Percentiles rank a stretch among this genome's conserved stretches.
These are phyloP conservation scores for Oreonectes daqikongensis DNA, from an alignment of 2,797 vertebrate species.

Conservation along the genomic window DNA sequence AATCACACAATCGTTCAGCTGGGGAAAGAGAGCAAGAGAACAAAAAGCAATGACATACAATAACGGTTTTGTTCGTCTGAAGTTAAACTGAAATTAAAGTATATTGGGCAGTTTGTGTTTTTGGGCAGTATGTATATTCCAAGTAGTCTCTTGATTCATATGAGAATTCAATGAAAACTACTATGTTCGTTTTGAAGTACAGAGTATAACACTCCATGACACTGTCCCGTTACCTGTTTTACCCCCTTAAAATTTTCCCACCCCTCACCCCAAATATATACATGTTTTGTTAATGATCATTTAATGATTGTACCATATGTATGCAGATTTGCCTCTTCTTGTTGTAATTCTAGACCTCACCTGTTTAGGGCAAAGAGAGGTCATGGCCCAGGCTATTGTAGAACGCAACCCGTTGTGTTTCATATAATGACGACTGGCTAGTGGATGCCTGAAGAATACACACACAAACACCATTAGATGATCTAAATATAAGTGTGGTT, in stretches of 20 bases:
- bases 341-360: slow-evolving; percentile 64
- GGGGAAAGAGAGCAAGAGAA: slow-evolving; percentile 1
- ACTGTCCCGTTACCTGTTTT: too few species aligned
- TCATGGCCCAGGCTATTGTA: slow-evolving; percentile 90
- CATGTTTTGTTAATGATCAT: neutral
- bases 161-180: too few species aligned
- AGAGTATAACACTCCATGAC: too few species aligned
- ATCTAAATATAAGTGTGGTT: neutral
- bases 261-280: neutral
- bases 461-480: slow-evolving; percentile 22
- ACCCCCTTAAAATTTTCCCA: neutral
- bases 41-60: neutral
- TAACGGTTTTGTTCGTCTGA: neutral
- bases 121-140: neutral
- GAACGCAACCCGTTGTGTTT: slow-evolving; percentile 85
- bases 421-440: slow-evolving; percentile 87
- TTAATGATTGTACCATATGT: neutral
- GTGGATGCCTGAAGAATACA: slow-evolving; percentile 76
- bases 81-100: neutral
- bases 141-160: too few species aligned
- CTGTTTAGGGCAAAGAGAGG: slow-evolving; percentile 84
- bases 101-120: neutral
- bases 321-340: neutral
- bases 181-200: too few species aligned
- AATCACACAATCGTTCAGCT: slow-evolving; percentile 80